Evolutionary conservation across 2,113 vertebrate species (phyloP), one percentile per base, ranked within the genome.

Genomic region (Pelobates fuscus): DNA sequence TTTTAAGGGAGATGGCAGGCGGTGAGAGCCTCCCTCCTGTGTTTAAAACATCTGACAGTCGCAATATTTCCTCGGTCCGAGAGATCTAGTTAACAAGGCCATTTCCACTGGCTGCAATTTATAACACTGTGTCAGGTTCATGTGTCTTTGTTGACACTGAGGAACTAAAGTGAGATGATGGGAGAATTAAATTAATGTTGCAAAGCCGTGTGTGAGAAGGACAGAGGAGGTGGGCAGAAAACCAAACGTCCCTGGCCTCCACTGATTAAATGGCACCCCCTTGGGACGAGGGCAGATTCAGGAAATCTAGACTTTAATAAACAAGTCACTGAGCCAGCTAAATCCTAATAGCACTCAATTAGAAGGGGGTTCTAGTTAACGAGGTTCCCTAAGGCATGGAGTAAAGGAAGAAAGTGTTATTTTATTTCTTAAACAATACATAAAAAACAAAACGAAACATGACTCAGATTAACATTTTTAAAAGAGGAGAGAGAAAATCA

Each of bases 41-140:
- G n/a, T n/a, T n/a, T n/a, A n/a, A n/a, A n/a, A n/a, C n/a, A n/a
- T n/a, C n/a, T n/a, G n/a, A n/a, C n/a, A n/a, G n/a, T n/a, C n/a
- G n/a, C n/a, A n/a, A n/a, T n/a, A n/a, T n/a, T n/a, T n/a, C n/a
- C n/a, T n/a, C n/a, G n/a, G n/a, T 3, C 1, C 14, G 20, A 59
- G 37, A 24, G 59, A 74, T 2, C 0, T 58, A 80, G 80, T 72
- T 84, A 82, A 84, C 79, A 77, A 0, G 0, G 71, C 80, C 80
- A 84, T 82, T 81, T 82, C 80, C 84, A 82, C 70, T 71, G 74
- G 77, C 55, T 79, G 74, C 73, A 78, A 81, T 84, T 78, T 80
- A 65, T 70, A 81, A 78, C 67, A 43, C 57, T 77, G 24, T 37
- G 80, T 72, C 79, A 79, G 70, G 54, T 65, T 83, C 65, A 74